Evolutionary conservation across 2,797 vertebrate species (phyloP).

Genomic region (Danio kyathit): DNA sequence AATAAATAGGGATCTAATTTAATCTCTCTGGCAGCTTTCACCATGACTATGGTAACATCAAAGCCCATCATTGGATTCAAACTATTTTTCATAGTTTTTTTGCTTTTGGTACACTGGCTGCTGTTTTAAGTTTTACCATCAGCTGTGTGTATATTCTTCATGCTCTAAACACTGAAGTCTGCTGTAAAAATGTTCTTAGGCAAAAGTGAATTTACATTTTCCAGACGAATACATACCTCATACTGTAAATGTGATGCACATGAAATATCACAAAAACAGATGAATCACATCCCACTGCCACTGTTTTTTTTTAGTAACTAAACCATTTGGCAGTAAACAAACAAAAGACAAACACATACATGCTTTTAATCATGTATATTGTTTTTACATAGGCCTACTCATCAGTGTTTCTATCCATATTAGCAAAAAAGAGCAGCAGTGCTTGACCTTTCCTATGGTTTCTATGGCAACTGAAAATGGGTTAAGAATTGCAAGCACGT

Average conservation of each 20-base stretch:
- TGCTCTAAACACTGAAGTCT: neutral
- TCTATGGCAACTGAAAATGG: conserved; percentile 73
- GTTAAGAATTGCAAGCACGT: conserved; percentile 61
- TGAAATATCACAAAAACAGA: conserved; percentile 27
- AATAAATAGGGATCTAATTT: conserved; percentile 76
- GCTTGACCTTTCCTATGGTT: conserved; percentile 69
- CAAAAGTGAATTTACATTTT: neutral
- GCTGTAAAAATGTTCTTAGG: neutral
- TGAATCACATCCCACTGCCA: neutral
- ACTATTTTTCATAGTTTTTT: conserved; percentile 76
- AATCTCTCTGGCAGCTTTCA: conserved; percentile 72
- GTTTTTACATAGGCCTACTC: conserved; percentile 51
- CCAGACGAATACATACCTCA: neutral
- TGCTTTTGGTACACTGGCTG: conserved; percentile 65
- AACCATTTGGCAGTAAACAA: conserved; percentile 49
- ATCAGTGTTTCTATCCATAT: conserved; percentile 48
- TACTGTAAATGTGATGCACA: neutral
- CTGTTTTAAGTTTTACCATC: neutral
- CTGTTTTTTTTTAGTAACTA: neutral
- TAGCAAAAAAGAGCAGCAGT: conserved; percentile 57
- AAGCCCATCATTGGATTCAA: conserved; percentile 79
- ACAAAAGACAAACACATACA: conserved; percentile 51
- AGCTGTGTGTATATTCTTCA: neutral
- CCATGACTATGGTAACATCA: conserved; percentile 70
- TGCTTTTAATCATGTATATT: conserved; percentile 56